These are phyloP conservation scores for Macrobrachium rosenbergii DNA, from an alignment of 1,140 invertebrate genomes.

Conservation along the genomic window DNA sequence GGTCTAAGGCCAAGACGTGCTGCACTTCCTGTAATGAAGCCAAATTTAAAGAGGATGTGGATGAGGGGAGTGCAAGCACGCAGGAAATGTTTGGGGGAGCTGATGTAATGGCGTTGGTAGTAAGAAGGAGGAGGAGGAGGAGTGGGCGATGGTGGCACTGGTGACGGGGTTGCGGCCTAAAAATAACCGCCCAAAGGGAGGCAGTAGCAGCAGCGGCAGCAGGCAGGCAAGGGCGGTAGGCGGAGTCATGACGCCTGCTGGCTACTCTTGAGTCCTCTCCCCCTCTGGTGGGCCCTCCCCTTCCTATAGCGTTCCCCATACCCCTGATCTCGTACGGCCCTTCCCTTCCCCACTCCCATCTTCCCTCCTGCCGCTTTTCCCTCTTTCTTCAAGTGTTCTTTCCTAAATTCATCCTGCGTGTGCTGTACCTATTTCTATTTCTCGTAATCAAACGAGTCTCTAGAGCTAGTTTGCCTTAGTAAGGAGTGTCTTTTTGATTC, in stretches of 20 bases:
- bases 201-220: constrained; percentile 2
- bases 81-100: constrained; percentile 13
- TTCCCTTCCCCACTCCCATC: no score
- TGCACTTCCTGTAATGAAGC: background rate
- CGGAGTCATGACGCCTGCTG: constrained; percentile 15
- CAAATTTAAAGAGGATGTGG: background rate
- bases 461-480: no score
- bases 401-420: no score
- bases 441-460: no score
- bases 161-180: constrained; percentile 8
- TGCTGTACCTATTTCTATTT: no score
- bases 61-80: constrained; percentile 5
- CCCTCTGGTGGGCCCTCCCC: no score
- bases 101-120: constrained; percentile 1
- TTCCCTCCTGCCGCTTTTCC: no score
- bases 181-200: constrained; percentile 19
- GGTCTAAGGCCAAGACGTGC: background rate
- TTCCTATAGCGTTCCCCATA: no score
- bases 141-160: constrained; percentile 9
- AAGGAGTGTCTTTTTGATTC: no score
- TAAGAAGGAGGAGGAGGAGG: background rate
- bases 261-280: no score
- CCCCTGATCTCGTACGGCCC: no score
- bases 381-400: no score
- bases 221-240: constrained; percentile 3